A percentile compares a stretch with the other conserved stretches of the same genome.
phyloP scores from a whole-genome alignment of 2,888 invertebrate genomes.

The Diadromus collaris region DNA sequence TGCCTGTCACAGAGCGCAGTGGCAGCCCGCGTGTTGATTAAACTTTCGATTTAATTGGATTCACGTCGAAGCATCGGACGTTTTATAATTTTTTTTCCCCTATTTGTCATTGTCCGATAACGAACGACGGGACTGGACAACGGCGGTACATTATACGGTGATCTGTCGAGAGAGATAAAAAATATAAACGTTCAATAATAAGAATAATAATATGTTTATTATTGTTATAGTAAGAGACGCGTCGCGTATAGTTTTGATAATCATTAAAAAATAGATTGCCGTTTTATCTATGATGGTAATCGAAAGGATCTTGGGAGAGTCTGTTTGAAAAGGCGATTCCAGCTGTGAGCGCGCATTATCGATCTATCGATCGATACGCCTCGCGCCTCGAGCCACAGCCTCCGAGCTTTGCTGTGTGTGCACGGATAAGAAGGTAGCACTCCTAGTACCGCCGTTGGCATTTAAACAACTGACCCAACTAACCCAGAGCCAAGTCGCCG shows the following conservation, averaged over 20 bases:
- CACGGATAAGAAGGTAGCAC: conserved; percentile 42
- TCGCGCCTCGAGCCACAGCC: conserved; percentile 34
- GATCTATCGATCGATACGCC: conserved; percentile 52
- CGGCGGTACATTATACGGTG: neutral
- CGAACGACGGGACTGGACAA: conserved; percentile 20
- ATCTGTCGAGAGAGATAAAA: neutral
- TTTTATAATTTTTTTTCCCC: conserved; percentile 56
- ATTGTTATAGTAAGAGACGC: neutral
- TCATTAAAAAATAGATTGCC: neutral
- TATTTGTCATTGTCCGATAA: conserved; percentile 67
- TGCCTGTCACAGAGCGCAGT: conserved; percentile 39
- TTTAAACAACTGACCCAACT: conserved; percentile 60
- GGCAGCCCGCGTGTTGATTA: conserved; percentile 67
- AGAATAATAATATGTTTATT: neutral
- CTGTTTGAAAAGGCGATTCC: conserved; percentile 36
- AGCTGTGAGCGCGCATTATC: conserved; percentile 38
- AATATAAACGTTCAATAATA: neutral
- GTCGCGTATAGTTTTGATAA: neutral
- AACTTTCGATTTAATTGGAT: conserved; percentile 76
- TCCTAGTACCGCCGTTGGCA: conserved; percentile 55
- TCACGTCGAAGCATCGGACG: conserved; percentile 61
- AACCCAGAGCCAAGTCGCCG: conserved; percentile 49
- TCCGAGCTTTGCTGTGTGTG: conserved; percentile 8
- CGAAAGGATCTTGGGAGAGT: conserved; percentile 35
- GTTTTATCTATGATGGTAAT: conserved; percentile 8